These are phyloP conservation scores for Heteromyza rotundicornis DNA, from an alignment of 2,888 invertebrate species.

Conservation along the genomic window DNA sequence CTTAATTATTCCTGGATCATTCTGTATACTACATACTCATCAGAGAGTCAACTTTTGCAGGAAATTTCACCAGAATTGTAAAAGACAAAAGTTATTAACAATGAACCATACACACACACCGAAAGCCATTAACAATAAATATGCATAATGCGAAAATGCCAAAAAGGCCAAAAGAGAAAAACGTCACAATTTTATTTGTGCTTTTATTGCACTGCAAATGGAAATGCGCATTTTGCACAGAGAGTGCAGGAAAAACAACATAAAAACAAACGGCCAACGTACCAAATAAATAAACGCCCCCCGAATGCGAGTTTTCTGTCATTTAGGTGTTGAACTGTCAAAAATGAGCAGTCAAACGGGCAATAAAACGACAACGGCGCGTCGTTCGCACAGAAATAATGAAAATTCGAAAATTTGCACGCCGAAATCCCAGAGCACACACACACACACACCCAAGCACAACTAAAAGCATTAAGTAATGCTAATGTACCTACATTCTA, in stretches of 20 bases:
- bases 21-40: too few relatives aligned
- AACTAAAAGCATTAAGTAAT: too few relatives aligned
- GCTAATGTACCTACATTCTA: too few relatives aligned
- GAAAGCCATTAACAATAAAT: too few relatives aligned
- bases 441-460: neutral
- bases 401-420: conserved; percentile 47
- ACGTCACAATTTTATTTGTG: neutral
- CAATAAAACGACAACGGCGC: conserved; percentile 31
- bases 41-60: too few relatives aligned
- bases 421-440: conserved; percentile 19
- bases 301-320: conserved; percentile 15
- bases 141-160: neutral
- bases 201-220: neutral
- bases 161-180: neutral
- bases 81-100: too few relatives aligned
- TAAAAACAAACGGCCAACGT: conserved; percentile 16
- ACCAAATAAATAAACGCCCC: conserved; percentile 18
- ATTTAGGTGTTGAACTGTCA: conserved; percentile 40
- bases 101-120: neutral
- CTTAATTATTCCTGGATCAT: too few relatives aligned
- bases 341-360: conserved; percentile 32
- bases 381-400: neutral
- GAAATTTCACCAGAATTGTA: too few relatives aligned
- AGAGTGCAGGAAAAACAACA: neutral
- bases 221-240: conserved; percentile 13